Base-by-base conservation (phyloP, 2,888 invertebrate genomes). In the Argynnis bischoffii region DNA sequence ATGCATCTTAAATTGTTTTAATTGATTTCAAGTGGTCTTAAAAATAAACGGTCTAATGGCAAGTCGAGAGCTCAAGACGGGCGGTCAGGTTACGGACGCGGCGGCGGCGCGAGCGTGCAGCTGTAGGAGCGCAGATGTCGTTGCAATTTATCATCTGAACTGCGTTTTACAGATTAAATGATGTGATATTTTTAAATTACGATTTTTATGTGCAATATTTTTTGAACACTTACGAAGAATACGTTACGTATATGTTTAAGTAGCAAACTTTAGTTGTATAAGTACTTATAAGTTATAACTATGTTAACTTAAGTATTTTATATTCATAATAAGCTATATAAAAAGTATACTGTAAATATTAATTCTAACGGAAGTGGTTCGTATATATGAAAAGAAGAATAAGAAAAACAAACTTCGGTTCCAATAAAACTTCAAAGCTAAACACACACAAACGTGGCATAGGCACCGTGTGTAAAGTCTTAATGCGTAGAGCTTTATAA, bases 11-110 rank as follows among this genome's bases (percentile, higher is more conserved):
- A 81, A 74, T 76, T 74, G 69, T 72, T 77, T 82, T 85, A 84
- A 90, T 86, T 86, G 84, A 81, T 82, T 86, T 88, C 85, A 85
- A 90, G 88, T 88, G 84, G 79, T 77, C 77, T 75, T 74, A 72
- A 74, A 72, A 67, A 74, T 70, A 68, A 66, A 72, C 72, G 66
- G 55, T 71, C 69, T 76, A 71, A 70, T 75, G 74, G 75, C 66
- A 72, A 76, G 70, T 72, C 75, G 73, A 76, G 74, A 72, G 71
- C 70, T 69, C 61, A 60, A 66, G 72, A 53, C 53, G 64, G 55
- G 56, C 71, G 72, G 69, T 74, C 76, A 71, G 69, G 71, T 76
- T 77, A 75, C 76, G 55, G 48, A n/a, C n/a, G n/a, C n/a, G n/a
- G n/a, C n/a, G n/a, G 51, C 56, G 55, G 48, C 56, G 26, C 50